phyloP scores from a whole-genome alignment of 64 coral and sea anemone species.

The Pocillopora verrucosa region DNA sequence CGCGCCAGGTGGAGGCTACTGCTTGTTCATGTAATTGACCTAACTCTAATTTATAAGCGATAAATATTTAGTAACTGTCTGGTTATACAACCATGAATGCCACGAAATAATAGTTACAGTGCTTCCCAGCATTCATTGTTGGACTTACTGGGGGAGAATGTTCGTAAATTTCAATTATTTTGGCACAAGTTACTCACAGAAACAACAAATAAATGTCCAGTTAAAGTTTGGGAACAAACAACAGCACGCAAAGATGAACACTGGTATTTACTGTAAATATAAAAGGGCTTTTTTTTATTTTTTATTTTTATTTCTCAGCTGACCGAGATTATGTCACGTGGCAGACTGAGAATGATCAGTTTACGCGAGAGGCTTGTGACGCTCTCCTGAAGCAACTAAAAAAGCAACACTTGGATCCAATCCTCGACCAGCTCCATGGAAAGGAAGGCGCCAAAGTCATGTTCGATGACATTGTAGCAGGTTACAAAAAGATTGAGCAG shows the following conservation, averaged over 20 bases:
- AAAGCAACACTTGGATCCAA: neutral
- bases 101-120: too few relatives aligned
- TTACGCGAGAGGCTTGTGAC: neutral
- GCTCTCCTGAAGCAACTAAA: neutral
- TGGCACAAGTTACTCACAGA: too few relatives aligned
- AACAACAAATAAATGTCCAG: too few relatives aligned
- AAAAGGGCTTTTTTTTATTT: neutral
- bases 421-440: neutral
- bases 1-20: too few relatives aligned
- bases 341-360: neutral
- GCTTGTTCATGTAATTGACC: too few relatives aligned
- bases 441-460: slow-evolving; percentile 10
- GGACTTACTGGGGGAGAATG: too few relatives aligned
- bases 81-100: too few relatives aligned
- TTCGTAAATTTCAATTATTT: too few relatives aligned
- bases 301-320: neutral
- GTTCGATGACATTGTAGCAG: slow-evolving; percentile 43
- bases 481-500: slow-evolving; percentile 37
- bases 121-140: too few relatives aligned
- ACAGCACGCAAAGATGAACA: neutral
- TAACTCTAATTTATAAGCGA: too few relatives aligned
- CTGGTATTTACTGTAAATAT: neutral
- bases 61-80: too few relatives aligned
- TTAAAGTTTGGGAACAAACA: neutral
- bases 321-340: neutral